A percentile compares a stretch with the other conserved stretches of the same genome.
Evolutionary conservation across 2,888 invertebrate species (phyloP).

Genomic region (Lasioglossum figueresi): DNA sequence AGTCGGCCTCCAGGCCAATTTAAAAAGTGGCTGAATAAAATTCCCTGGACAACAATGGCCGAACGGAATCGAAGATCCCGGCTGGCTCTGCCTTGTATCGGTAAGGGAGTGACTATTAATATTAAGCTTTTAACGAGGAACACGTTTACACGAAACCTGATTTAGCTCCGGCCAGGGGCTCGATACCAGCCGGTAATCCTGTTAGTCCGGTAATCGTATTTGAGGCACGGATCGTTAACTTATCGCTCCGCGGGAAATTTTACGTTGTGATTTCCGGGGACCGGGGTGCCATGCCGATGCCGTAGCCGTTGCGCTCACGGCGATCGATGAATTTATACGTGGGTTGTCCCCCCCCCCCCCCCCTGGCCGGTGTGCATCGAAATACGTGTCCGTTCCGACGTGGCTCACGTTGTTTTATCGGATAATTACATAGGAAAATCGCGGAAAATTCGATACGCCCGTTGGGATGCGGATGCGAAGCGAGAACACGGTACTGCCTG

Average conservation of each 20-base stretch:
- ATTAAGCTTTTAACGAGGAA: slow-evolving; percentile 73
- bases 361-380: neutral
- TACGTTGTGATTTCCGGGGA: slow-evolving; percentile 70
- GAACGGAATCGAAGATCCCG: slow-evolving; percentile 25
- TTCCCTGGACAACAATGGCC: slow-evolving; percentile 7
- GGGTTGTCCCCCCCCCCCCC: neutral
- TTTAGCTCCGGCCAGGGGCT: slow-evolving; percentile 70
- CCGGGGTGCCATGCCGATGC: slow-evolving; percentile 34
- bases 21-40: neutral
- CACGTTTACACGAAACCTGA: slow-evolving; percentile 70
- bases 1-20: neutral
- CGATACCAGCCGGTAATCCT: slow-evolving; percentile 74
- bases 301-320: slow-evolving; percentile 43
- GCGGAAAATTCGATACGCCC: slow-evolving; percentile 10
- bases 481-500: neutral
- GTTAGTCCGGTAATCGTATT: slow-evolving; percentile 75
- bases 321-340: slow-evolving; percentile 53
- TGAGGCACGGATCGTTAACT: slow-evolving; percentile 77
- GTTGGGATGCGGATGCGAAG: neutral
- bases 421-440: slow-evolving; percentile 14
- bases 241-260: slow-evolving; percentile 75
- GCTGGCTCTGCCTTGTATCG: slow-evolving; percentile 23
- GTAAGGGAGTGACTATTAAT: slow-evolving; percentile 64
- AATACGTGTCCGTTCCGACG: slow-evolving; percentile 5
- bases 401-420: slow-evolving; percentile 21